Evolutionary conservation across 2,888 invertebrate species (phyloP).

Genomic region (Cheilosia vernalis): DNA sequence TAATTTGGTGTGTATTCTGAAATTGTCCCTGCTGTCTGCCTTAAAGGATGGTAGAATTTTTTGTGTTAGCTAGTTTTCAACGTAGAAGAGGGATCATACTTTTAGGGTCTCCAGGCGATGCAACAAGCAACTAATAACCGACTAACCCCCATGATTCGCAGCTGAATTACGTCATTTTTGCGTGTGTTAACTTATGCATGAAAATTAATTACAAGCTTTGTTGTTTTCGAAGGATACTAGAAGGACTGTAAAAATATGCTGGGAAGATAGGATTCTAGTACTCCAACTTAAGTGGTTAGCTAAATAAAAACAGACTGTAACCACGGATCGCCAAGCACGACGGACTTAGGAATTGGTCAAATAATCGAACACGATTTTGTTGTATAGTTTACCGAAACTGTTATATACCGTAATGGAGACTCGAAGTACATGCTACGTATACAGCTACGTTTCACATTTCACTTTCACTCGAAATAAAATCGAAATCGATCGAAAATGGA

Average conservation of each 20-base stretch:
- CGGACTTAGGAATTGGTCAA: too few species aligned
- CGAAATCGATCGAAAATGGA: too few species aligned
- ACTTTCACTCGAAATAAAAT: too few species aligned
- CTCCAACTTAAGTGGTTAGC: too few species aligned
- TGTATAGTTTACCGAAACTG: too few species aligned
- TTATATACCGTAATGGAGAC: too few species aligned
- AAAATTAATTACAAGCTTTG: neutral
- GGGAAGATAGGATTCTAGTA: too few species aligned
- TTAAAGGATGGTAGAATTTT: neutral
- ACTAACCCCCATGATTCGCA: neutral
- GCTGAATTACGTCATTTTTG: neutral
- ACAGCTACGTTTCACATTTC: too few species aligned
- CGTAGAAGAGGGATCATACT: neutral
- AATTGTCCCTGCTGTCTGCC: neutral
- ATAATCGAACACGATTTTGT: too few species aligned
- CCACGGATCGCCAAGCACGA: too few species aligned
- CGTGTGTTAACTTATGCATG: neutral
- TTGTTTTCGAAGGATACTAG: neutral
- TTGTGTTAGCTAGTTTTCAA: neutral
- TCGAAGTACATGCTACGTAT: too few species aligned
- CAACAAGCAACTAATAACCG: neutral
- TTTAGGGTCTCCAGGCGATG: neutral
- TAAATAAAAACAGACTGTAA: too few species aligned
- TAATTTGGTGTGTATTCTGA: neutral
- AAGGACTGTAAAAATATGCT: neutral